Evolutionary conservation across 1,140 invertebrate genomes (phyloP).

Genomic region (Grapholita molesta): DNA sequence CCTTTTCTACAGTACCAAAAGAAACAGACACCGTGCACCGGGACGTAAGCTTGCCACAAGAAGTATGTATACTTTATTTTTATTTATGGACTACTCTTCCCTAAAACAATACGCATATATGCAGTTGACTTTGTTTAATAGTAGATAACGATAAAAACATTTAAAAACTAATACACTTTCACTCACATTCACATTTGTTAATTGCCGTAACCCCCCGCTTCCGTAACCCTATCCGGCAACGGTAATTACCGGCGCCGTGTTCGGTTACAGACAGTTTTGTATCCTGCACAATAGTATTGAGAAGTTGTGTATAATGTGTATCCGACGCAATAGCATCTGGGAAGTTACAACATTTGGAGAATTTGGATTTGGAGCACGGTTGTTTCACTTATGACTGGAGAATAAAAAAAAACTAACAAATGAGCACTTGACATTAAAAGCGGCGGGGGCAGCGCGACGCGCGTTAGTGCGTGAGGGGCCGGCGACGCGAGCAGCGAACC

Average conservation of each 20-base stretch:
- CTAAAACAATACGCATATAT: too few relatives aligned
- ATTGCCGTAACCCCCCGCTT: conserved; percentile 1
- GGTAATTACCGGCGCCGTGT: not conserved
- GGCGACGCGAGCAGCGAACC: too few relatives aligned
- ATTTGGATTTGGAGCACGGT: not conserved
- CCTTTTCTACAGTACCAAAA: too few relatives aligned
- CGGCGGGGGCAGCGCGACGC: too few relatives aligned
- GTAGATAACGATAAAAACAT: not conserved
- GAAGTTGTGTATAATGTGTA: too few relatives aligned
- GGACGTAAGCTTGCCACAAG: too few relatives aligned
- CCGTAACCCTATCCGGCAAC: conserved; percentile 5
- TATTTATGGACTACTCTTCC: too few relatives aligned
- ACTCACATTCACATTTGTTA: not conserved
- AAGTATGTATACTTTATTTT: too few relatives aligned
- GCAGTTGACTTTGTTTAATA: too few relatives aligned
- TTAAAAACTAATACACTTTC: not conserved
- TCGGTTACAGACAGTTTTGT: not conserved
- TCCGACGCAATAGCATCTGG: too few relatives aligned
- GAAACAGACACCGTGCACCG: too few relatives aligned
- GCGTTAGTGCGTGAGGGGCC: too few relatives aligned
- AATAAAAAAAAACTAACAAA: not conserved
- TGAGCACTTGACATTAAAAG: not conserved
- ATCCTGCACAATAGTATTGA: not conserved
- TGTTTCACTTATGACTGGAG: not conserved
- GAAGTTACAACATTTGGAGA: not conserved